A percentile compares a stretch with the other conserved stretches of the same genome.
Conservation (phyloP, 2,113 vertebrate species). For the Cairina moschata region DNA sequence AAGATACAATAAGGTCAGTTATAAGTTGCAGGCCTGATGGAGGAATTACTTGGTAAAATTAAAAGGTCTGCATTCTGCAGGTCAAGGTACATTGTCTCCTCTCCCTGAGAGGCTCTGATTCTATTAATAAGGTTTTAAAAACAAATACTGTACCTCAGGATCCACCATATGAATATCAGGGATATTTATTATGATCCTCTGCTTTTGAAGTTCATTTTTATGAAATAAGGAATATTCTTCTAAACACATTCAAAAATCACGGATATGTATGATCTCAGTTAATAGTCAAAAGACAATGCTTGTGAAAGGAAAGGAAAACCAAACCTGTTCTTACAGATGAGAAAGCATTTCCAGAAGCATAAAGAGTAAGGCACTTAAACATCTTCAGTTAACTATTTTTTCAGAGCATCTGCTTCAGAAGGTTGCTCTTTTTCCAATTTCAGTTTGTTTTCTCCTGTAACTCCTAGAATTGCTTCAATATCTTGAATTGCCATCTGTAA, state of each 20-base stretch:
- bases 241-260: neutral
- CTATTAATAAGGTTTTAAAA: neutral
- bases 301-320: neutral
- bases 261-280: neutral
- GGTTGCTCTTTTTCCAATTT: constrained; percentile 63
- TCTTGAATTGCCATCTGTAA: constrained; percentile 81
- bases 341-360: constrained; percentile 12
- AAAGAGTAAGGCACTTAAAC: constrained; percentile 14
- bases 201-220: neutral
- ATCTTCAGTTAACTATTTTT: constrained; percentile 46
- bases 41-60: neutral
- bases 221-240: neutral
- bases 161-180: neutral
- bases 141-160: neutral
- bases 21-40: neutral
- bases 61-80: neutral
- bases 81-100: neutral
- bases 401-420: constrained; percentile 23
- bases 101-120: neutral
- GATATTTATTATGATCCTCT: neutral
- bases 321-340: constrained; percentile 54
- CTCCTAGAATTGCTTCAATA: constrained; percentile 81
- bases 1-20: neutral
- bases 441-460: constrained; percentile 82
- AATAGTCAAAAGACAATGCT: neutral